phyloP scores from a whole-genome alignment of 2,888 invertebrate species.

The Leptogaster cylindrica region DNA sequence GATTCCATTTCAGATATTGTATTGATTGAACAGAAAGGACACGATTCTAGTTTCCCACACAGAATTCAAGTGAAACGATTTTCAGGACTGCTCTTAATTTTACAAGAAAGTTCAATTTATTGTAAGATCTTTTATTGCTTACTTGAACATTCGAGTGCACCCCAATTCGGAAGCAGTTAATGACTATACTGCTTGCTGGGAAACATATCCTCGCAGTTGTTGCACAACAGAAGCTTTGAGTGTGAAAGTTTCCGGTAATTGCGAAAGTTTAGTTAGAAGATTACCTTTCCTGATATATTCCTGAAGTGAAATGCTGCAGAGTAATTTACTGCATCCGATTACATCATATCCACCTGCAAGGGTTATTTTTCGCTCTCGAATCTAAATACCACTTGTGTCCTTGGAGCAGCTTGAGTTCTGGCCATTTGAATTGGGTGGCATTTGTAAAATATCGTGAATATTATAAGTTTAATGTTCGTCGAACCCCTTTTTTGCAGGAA shows the following conservation, averaged over 20 bases:
- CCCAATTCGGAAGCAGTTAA: too few relatives aligned
- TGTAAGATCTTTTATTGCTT: too few relatives aligned
- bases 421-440: constrained; percentile 6
- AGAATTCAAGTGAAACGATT: too few relatives aligned
- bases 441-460: neutral
- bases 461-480: neutral
- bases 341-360: constrained; percentile 18
- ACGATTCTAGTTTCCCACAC: too few relatives aligned
- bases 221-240: too few relatives aligned
- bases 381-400: constrained; percentile 12
- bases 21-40: too few relatives aligned
- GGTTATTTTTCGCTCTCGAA: constrained; percentile 17
- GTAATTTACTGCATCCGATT: constrained; percentile 27
- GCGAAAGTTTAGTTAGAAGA: constrained; percentile 14
- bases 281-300: neutral
- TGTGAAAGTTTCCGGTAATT: constrained; percentile 21
- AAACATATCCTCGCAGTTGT: too few relatives aligned
- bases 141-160: too few relatives aligned
- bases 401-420: neutral
- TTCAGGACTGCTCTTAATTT: too few relatives aligned
- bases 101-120: too few relatives aligned
- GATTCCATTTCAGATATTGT: too few relatives aligned
- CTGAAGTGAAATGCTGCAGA: constrained; percentile 4
- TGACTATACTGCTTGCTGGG: too few relatives aligned
- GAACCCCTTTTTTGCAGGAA: neutral